Percentiles rank a stretch among this genome's conserved stretches.
Conservation (phyloP, 2,113 vertebrate genomes). For the Ibidorhyncha struthersii region DNA sequence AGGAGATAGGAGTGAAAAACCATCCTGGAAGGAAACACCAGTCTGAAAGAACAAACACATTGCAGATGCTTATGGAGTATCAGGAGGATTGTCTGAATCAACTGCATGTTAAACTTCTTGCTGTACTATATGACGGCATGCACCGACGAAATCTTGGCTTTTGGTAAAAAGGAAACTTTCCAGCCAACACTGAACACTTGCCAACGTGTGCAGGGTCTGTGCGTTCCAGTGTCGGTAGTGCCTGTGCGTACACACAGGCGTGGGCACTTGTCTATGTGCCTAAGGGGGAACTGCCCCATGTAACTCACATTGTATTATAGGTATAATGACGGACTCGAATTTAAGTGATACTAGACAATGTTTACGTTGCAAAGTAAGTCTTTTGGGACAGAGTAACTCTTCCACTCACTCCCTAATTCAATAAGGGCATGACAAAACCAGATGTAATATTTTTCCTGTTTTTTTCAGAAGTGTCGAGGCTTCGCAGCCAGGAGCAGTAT, state of each 20-base stretch:
- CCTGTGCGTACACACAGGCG: background rate
- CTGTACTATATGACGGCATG: background rate
- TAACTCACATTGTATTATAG: background rate
- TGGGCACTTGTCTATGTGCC: accelerated
- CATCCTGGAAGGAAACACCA: background rate
- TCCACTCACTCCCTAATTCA: background rate
- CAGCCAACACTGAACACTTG: background rate
- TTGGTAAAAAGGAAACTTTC: background rate
- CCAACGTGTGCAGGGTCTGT: accelerated
- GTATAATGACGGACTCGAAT: too few species aligned
- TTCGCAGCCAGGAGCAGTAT: background rate
- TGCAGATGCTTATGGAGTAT: background rate
- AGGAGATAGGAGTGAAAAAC: background rate
- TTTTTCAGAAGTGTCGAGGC: background rate
- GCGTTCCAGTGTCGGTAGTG: too few species aligned
- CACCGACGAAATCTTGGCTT: background rate
- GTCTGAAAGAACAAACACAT: background rate
- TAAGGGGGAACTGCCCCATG: background rate
- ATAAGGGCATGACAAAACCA: background rate
- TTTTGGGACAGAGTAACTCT: background rate
- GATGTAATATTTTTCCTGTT: background rate
- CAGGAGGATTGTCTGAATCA: background rate
- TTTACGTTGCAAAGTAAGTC: background rate
- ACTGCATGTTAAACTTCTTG: background rate
- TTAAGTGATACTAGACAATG: background rate